Conservation (phyloP, 37 sponge, comb jelly and placozoan genomes). For the Beroe ovata region DNA sequence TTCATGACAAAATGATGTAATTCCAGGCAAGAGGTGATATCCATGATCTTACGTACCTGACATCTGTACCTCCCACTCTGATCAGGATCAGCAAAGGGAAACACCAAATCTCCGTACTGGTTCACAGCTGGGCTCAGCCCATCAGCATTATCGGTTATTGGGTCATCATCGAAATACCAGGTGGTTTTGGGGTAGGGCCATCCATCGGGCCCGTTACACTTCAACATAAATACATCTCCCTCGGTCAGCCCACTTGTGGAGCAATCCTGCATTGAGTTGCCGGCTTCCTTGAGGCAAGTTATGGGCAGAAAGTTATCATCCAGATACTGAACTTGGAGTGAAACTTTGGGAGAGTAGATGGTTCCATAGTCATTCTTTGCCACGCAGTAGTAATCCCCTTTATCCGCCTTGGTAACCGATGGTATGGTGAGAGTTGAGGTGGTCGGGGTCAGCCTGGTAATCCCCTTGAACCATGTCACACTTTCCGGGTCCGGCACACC, state of each 20-base stretch:
- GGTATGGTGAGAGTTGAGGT: background rate
- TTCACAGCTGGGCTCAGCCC: background rate
- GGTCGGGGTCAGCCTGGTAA: background rate
- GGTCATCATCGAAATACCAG: conserved; percentile 41
- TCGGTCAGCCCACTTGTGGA: background rate
- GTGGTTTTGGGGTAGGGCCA: conserved; percentile 66
- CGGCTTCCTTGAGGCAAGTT: conserved; percentile 10
- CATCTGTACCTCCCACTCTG: conserved; percentile 13
- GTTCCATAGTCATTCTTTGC: conserved; percentile 8
- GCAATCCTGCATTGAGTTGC: background rate
- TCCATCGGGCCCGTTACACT: conserved; percentile 44
- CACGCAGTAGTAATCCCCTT: conserved; percentile 62
- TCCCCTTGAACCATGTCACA: conserved; percentile 46
- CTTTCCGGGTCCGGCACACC: conserved; percentile 27
- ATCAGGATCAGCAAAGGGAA: conserved; percentile 18
- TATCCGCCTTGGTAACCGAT: background rate
- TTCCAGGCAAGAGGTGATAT: too few species aligned
- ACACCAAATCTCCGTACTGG: conserved; percentile 66
- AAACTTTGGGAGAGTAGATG: conserved; percentile 35
- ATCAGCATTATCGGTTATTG: background rate
- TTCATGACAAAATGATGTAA: background rate
- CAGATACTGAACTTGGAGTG: conserved; percentile 63
- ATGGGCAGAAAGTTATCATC: conserved; percentile 5
- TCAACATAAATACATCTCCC: conserved; percentile 9
- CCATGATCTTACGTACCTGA: too few species aligned